Evolutionary conservation across 1,140 invertebrate species (phyloP), one percentile per base, ranked within the genome.

Genomic region (Calliopsis andreniformis): DNA sequence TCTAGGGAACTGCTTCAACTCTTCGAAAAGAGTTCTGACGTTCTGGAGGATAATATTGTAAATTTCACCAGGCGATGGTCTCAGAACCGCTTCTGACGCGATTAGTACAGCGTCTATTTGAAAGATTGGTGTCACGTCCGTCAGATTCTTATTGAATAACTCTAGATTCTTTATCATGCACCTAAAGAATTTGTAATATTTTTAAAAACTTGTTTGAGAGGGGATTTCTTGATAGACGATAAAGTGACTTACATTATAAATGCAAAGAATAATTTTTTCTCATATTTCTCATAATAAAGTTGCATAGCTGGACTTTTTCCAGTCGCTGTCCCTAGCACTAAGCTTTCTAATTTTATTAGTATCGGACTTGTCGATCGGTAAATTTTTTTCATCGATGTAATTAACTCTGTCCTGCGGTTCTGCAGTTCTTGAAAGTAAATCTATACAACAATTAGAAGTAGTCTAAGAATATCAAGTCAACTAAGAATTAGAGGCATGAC

Each of bases 321-420:
- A 0, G 94, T 94, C 43, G 93, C 94, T 1, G 94, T 95, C 53
- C 94, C 94, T 23, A 96, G 88, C 0, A 96, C 94, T 10, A 96
- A 85, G 79, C 95, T 96, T 90, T 98, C 97, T 77, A 98, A 89
- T 90, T 98, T 98, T 62, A 95, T 95, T 1, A 98, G 89, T 53
- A 97, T 94, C 0, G 96, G 96, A 0, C 95, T 95, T 30, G 96
- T 93, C 1, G 94, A 94, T 47, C 95, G 93, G 84, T 97, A 97
- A 4, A 95, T 93, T 39, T 94, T 93, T 1, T 94, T 91, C 89
- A 98, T 93, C 8, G 93, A 88, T 1, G 94, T 93, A 16, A 96
- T 91, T 55, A 95, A 93, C 78, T 95, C 94, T 3, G 93, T 93
- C 3, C 96, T 93, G 53, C 94, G 93, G n/a, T 91, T 91, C 73